These are phyloP conservation scores for Limnephilus marmoratus DNA, from an alignment of 2,888 invertebrate species.

Conservation along the genomic window DNA sequence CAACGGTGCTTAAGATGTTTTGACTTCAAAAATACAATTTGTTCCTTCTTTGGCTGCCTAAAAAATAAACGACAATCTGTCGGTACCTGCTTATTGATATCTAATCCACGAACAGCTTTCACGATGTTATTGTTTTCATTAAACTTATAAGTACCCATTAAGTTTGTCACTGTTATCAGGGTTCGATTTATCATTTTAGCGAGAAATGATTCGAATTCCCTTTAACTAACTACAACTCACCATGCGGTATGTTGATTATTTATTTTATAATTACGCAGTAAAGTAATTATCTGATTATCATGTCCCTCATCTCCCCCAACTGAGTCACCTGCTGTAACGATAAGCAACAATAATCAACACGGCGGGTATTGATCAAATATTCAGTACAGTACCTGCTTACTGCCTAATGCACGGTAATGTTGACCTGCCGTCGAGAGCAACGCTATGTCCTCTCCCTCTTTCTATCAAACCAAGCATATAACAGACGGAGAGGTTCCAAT, in stretches of 20 bases:
- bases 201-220: not conserved
- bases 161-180: no score
- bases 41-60: no score
- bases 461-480: not conserved
- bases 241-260: not conserved
- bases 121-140: no score
- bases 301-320: slow-evolving; percentile 13
- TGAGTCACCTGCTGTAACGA: slow-evolving; percentile 39
- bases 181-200: not conserved
- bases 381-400: not conserved
- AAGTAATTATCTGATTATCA: not conserved
- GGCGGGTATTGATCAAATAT: slow-evolving; percentile 36
- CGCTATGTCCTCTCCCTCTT: not conserved
- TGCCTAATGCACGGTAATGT: not conserved
- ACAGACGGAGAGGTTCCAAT: not conserved
- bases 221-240: not conserved
- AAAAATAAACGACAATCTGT: no score
- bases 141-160: no score
- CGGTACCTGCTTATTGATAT: no score
- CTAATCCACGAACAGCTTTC: no score
- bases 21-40: no score
- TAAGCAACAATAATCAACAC: slow-evolving; percentile 24
- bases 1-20: no score
- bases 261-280: not conserved
- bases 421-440: not conserved